Conservation (phyloP, 2,888 invertebrate genomes). For the Caenorhabditis sp. region DNA sequence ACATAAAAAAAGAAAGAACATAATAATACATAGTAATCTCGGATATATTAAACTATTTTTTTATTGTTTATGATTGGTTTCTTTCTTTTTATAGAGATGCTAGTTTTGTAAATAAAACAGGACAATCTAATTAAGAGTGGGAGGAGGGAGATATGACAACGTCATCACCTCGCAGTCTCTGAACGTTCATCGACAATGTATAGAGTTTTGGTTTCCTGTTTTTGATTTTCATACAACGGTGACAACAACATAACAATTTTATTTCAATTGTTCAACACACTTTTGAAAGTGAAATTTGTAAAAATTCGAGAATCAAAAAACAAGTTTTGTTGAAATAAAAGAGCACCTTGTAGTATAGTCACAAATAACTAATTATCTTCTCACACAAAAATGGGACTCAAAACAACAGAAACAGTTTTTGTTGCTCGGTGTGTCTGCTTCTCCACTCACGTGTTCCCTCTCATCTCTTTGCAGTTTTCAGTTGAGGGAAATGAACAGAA, state of each 20-base stretch:
- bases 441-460: too few species aligned
- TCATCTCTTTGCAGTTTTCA: too few species aligned
- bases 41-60: neutral
- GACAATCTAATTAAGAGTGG: slow-evolving; percentile 34
- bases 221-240: neutral
- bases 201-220: neutral
- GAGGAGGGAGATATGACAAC: slow-evolving; percentile 18
- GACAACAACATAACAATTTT: too few species aligned
- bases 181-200: slow-evolving; percentile 34
- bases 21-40: slow-evolving; percentile 16
- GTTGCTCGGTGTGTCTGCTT: too few species aligned
- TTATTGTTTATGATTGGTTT: neutral
- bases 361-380: too few species aligned
- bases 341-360: too few species aligned
- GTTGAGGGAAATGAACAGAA: too few species aligned
- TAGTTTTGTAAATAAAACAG: slow-evolving; percentile 35
- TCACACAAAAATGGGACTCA: too few species aligned
- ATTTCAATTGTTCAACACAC: neutral
- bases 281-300: neutral
- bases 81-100: slow-evolving; percentile 37
- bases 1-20: neutral
- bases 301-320: too few species aligned
- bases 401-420: too few species aligned
- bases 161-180: slow-evolving; percentile 46
- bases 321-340: too few species aligned